phyloP scores from a whole-genome alignment of 2,797 vertebrate species.

The Xenentodon cancila region DNA sequence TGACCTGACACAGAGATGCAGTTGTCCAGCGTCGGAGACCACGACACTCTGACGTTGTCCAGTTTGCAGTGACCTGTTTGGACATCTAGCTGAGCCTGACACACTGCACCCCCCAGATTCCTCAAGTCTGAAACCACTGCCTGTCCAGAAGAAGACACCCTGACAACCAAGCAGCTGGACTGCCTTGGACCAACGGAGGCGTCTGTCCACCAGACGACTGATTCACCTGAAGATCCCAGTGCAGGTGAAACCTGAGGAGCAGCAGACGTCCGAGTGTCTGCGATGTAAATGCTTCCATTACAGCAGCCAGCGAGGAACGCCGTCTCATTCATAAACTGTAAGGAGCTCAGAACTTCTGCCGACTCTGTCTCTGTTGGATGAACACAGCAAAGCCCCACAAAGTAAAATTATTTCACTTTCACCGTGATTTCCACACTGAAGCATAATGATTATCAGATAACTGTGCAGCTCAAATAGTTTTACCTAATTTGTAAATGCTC shows the following conservation, averaged over 20 bases:
- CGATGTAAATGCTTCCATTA: slow-evolving; percentile 80
- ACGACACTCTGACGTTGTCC: slow-evolving; percentile 79
- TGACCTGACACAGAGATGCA: slow-evolving; percentile 90
- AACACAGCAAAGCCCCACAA: background rate
- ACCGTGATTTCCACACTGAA: background rate
- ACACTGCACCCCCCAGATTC: slow-evolving; percentile 49
- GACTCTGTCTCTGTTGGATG: slow-evolving; percentile 41
- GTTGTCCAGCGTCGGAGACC: slow-evolving; percentile 85
- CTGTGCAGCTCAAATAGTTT: background rate
- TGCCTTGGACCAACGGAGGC: slow-evolving; percentile 23
- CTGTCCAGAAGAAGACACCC: slow-evolving; percentile 81
- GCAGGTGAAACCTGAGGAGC: slow-evolving; percentile 37
- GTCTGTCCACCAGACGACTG: slow-evolving; percentile 75
- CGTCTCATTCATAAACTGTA: slow-evolving; percentile 78
- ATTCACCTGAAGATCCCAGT: rapidly evolving
- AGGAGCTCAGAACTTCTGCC: slow-evolving; percentile 75
- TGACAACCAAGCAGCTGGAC: slow-evolving; percentile 63
- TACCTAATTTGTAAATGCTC: slow-evolving; percentile 80
- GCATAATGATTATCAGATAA: background rate
- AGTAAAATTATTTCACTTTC: background rate
- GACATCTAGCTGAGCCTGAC: slow-evolving; percentile 69
- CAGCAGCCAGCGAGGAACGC: slow-evolving; percentile 79
- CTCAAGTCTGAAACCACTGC: slow-evolving; percentile 83
- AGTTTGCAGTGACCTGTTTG: background rate
- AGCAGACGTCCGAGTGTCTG: slow-evolving; percentile 76